Evolutionary conservation across 92 coral and sea anemone species (phyloP).

Genomic region (Muricea muricata): DNA sequence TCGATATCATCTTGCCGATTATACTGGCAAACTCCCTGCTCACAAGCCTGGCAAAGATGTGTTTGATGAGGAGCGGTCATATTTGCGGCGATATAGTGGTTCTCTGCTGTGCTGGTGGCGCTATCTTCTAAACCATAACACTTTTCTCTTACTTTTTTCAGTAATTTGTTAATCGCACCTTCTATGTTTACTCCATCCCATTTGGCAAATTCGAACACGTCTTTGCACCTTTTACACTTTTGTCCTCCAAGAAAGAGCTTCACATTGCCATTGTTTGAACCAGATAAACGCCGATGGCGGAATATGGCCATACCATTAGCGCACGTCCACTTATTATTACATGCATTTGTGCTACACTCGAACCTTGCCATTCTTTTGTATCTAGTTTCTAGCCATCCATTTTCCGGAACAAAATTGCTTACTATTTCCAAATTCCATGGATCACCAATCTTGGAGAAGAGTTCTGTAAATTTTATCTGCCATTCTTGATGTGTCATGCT

Average conservation of each 20-base stretch:
- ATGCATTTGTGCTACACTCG: background rate
- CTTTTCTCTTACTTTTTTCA: constrained; percentile 25
- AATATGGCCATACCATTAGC: constrained; percentile 38
- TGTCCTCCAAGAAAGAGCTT: constrained; percentile 23
- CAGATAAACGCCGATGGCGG: background rate
- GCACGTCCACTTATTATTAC: constrained; percentile 29
- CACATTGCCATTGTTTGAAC: background rate
- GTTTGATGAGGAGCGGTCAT: constrained; percentile 37
- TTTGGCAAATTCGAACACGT: background rate
- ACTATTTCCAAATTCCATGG: background rate
- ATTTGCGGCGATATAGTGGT: constrained; percentile 16
- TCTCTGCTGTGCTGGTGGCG: background rate
- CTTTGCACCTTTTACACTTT: constrained; percentile 17
- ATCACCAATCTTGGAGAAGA: background rate
- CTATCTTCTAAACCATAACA: background rate
- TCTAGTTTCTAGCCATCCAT: constrained; percentile 29
- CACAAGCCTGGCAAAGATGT: constrained; percentile 39
- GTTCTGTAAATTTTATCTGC: background rate
- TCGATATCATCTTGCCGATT: background rate
- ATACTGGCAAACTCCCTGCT: constrained; percentile 22
- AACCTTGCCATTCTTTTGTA: constrained; percentile 18
- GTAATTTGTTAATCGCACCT: constrained; percentile 4
- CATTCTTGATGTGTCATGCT: background rate
- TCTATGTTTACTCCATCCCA: constrained; percentile 25
- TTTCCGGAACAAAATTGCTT: background rate